phyloP scores from a whole-genome alignment of 2,113 vertebrate genomes.

The Erythrocercus mccallii region DNA sequence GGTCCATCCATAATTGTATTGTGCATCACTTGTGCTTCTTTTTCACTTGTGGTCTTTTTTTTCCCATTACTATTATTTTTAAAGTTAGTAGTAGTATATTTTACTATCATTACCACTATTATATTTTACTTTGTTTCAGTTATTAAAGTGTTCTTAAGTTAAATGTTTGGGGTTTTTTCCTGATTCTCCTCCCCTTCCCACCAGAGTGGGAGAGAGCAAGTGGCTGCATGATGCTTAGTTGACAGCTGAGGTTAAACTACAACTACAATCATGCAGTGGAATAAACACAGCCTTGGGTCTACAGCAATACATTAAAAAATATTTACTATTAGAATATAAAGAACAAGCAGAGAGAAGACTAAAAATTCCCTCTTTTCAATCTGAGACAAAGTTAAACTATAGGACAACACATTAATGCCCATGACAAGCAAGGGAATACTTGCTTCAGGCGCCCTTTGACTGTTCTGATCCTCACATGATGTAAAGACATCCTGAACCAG shows the following conservation, averaged over 20 bases:
- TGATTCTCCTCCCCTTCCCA: background rate
- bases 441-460: background rate
- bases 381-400: background rate
- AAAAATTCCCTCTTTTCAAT: background rate
- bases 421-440: background rate
- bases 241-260: background rate
- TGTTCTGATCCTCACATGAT: background rate
- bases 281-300: background rate
- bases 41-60: background rate
- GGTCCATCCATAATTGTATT: background rate
- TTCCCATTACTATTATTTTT: background rate
- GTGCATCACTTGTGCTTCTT: background rate
- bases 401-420: background rate
- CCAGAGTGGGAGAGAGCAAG: background rate
- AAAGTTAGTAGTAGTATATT: background rate
- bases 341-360: background rate
- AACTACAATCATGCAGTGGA: background rate
- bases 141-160: background rate
- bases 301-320: background rate
- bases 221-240: too few relatives aligned
- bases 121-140: background rate
- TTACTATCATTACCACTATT: background rate
- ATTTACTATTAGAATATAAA: background rate
- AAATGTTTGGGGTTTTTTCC: background rate
- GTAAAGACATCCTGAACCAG: background rate